Conservation (phyloP, 2,888 invertebrate species). For the Caenorhabditis sp. region DNA sequence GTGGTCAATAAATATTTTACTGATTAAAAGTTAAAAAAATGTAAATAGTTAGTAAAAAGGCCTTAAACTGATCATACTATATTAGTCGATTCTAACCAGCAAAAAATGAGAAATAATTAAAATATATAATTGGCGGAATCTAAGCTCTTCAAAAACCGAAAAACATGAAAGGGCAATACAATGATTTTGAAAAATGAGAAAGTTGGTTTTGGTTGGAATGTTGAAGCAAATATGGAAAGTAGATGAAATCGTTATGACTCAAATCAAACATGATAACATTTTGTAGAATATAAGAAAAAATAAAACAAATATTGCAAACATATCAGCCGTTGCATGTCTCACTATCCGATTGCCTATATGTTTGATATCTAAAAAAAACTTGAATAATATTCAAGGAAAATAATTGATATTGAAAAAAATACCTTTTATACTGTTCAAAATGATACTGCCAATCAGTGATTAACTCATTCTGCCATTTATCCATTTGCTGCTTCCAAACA, state of each 20-base stretch:
- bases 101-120: slow-evolving; percentile 1
- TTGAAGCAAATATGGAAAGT: slow-evolving; percentile 27
- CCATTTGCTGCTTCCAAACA: slow-evolving; percentile 70
- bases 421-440: slow-evolving; percentile 70
- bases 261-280: slow-evolving; percentile 22
- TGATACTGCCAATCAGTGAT: slow-evolving; percentile 70
- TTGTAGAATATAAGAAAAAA: slow-evolving; percentile 7
- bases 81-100: not conserved
- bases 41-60: not conserved
- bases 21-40: not conserved
- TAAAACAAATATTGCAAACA: slow-evolving; percentile 8
- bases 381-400: not conserved
- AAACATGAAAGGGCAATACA: slow-evolving; percentile 14
- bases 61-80: not conserved
- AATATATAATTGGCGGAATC: slow-evolving; percentile 26
- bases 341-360: slow-evolving; percentile 61
- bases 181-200: slow-evolving; percentile 1
- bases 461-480: slow-evolving; percentile 70
- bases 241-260: slow-evolving; percentile 23
- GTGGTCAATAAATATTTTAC: not conserved
- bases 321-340: slow-evolving; percentile 48
- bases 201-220: slow-evolving; percentile 23
- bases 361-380: slow-evolving; percentile 51
- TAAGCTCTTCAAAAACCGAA: slow-evolving; percentile 37
- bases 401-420: not conserved